Evolutionary conservation across 2,113 vertebrate species (phyloP), one percentile per base, ranked within the genome.

Genomic region (Tragulus kanchil): DNA sequence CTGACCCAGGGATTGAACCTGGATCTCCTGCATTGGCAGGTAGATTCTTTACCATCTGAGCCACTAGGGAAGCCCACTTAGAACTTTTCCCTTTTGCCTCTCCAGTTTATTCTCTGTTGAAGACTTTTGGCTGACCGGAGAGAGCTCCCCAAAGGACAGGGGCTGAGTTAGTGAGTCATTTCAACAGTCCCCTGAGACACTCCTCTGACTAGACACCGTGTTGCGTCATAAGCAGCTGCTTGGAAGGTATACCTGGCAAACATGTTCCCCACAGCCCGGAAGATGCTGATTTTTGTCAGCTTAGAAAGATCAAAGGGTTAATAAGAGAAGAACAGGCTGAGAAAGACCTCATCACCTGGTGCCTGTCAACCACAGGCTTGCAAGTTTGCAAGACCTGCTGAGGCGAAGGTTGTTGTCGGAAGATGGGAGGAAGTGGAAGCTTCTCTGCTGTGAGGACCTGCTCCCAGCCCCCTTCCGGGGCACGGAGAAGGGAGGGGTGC

Each of bases 221-320:
- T 14, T 54, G 84, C 12, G 45, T 64, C 82, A 75, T 62, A 89
- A 85, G 62, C 85, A 95, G 85, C 83, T 73, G 23, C 71, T 85
- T 87, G 56, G 90, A 95, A 93, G 84, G 17, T 64, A 7, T 78
- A 42, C 71, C 69, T 93, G 77, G 83, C 87, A 48, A 82, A 58
- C 59, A 16, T 16, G 56, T n/a, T 92, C 64, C 31, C 78, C 52
- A n/a, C 21, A 31, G 91, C n/a, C 85, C 93, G 81, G 75, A 73
- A 95, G 77, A 87, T 78, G 69, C 87, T 92, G 89, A 94, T 73
- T 90, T 79, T 92, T 11, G 42, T 69, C 92, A 87, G n/a, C 45
- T 94, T 81, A 84, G 65, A 92, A 78, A 83, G 81, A 69, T 90
- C 85, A 92, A 90, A 96, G 36, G 65, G 23, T 61, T 85, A 65